Conservation (phyloP, 2,888 invertebrate genomes). For the Agapostemon virescens region DNA sequence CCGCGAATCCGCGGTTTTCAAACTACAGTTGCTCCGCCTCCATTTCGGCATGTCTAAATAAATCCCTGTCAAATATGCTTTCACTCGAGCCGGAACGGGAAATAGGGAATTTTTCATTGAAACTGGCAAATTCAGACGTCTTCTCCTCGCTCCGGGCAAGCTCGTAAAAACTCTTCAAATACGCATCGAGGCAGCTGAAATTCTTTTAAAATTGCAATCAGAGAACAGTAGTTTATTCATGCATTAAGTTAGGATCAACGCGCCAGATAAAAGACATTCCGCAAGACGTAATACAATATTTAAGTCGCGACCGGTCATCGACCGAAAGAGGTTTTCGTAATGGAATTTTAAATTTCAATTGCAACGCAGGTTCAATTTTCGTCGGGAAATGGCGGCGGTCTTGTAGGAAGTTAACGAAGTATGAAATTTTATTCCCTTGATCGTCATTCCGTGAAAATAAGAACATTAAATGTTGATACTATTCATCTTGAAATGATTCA, state of each 20-base stretch:
- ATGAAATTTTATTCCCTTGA: background rate
- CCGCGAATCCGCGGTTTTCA: slow-evolving; percentile 8
- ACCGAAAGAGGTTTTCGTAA: background rate
- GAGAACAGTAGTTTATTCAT: background rate
- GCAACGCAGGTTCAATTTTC: background rate
- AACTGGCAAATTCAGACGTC: background rate
- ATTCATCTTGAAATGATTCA: background rate
- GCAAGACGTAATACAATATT: background rate
- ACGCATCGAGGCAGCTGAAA: background rate
- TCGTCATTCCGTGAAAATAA: background rate
- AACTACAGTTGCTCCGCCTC: background rate
- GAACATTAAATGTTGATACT: background rate
- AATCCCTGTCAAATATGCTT: slow-evolving; percentile 18
- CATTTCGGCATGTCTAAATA: slow-evolving; percentile 1
- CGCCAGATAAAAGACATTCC: background rate
- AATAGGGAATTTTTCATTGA: slow-evolving; percentile 7
- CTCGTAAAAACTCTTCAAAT: background rate
- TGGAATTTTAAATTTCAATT: slow-evolving; percentile 1
- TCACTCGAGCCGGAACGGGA: background rate
- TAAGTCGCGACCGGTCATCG: background rate
- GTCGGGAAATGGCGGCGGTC: background rate
- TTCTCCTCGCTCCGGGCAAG: background rate
- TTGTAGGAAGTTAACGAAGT: background rate
- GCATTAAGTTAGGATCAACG: background rate
- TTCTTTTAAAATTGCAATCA: background rate